These are phyloP conservation scores for Eumacrocentrus americanus DNA, from an alignment of 2,888 invertebrate species.

Conservation along the genomic window DNA sequence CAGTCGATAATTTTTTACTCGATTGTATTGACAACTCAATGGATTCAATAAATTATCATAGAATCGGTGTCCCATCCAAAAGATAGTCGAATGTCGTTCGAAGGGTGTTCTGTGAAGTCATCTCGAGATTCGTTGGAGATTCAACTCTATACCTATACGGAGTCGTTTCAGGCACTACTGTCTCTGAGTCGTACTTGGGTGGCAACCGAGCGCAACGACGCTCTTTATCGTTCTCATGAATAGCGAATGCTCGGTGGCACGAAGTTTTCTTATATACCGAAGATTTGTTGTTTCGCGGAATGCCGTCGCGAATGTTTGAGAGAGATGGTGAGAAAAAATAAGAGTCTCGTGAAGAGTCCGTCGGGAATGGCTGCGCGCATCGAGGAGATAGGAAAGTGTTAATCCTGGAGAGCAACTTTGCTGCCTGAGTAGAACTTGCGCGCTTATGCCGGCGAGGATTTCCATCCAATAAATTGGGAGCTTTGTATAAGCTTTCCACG, in stretches of 20 bases:
- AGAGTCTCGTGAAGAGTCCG: constrained; percentile 33
- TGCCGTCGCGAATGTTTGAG: constrained; percentile 26
- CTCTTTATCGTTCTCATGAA: constrained; percentile 39
- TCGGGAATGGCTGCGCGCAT: constrained; percentile 45
- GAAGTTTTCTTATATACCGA: constrained; percentile 40
- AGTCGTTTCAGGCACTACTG: constrained; percentile 15
- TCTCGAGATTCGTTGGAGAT: constrained; percentile 18
- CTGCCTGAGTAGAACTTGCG: constrained; percentile 58
- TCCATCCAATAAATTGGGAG: constrained; percentile 67
- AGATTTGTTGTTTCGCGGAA: constrained; percentile 40
- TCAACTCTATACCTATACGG: constrained; percentile 16
- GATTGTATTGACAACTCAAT: neutral
- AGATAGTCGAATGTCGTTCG: neutral
- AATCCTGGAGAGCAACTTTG: constrained; percentile 65
- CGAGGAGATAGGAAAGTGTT: constrained; percentile 65
- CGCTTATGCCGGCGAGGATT: constrained; percentile 63
- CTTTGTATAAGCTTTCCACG: constrained; percentile 67
- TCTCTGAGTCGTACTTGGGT: constrained; percentile 22
- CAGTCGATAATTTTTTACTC: too few relatives aligned
- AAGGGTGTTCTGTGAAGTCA: constrained; percentile 11
- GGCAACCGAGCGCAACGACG: constrained; percentile 34
- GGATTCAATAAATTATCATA: too few relatives aligned
- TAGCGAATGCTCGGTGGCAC: constrained; percentile 36
- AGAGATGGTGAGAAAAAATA: constrained; percentile 19
- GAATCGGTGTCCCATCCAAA: neutral